These are phyloP conservation scores for Quadriops clusia DNA, from an alignment of 2,888 invertebrate genomes.

Conservation along the genomic window DNA sequence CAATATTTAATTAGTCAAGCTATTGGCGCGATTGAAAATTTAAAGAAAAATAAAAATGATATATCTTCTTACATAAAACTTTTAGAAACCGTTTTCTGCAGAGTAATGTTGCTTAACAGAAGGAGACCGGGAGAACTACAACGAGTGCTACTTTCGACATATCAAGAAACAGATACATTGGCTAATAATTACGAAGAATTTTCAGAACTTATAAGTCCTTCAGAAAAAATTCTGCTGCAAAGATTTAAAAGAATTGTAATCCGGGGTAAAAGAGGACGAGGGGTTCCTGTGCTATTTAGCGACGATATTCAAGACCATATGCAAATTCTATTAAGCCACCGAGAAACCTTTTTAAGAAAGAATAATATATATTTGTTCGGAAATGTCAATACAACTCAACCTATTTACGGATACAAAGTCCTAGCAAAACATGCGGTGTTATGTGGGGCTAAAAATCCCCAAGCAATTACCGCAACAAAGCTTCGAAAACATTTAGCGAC, in stretches of 20 bases:
- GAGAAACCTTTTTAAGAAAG: constrained; percentile 12
- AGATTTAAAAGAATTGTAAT: constrained; percentile 20
- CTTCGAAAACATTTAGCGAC: constrained; percentile 20
- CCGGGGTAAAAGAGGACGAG: constrained; percentile 19
- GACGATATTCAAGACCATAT: constrained; percentile 19
- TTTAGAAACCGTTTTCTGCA: constrained; percentile 18
- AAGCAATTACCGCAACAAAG: constrained; percentile 15
- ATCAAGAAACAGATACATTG: constrained; percentile 8
- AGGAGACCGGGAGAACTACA: constrained; percentile 20
- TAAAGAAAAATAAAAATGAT: constrained; percentile 11
- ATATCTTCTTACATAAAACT: constrained; percentile 12
- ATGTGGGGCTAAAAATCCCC: constrained; percentile 16
- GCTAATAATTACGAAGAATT: constrained; percentile 18
- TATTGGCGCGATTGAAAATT: constrained; percentile 1
- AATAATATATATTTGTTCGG: no score
- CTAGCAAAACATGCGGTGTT: constrained; percentile 15
- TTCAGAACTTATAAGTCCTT: constrained; percentile 13
- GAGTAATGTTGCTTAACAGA: constrained; percentile 20
- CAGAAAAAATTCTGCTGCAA: constrained; percentile 21
- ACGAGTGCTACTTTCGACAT: constrained; percentile 14
- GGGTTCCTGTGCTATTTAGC: constrained; percentile 21
- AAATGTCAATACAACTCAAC: constrained; percentile 3
- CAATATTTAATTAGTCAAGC: constrained; percentile 12
- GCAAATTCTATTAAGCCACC: constrained; percentile 11
- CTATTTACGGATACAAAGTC: constrained; percentile 19